Conservation (phyloP, 2,797 vertebrate genomes). For the Parauchenoglanis ngamensis region DNA sequence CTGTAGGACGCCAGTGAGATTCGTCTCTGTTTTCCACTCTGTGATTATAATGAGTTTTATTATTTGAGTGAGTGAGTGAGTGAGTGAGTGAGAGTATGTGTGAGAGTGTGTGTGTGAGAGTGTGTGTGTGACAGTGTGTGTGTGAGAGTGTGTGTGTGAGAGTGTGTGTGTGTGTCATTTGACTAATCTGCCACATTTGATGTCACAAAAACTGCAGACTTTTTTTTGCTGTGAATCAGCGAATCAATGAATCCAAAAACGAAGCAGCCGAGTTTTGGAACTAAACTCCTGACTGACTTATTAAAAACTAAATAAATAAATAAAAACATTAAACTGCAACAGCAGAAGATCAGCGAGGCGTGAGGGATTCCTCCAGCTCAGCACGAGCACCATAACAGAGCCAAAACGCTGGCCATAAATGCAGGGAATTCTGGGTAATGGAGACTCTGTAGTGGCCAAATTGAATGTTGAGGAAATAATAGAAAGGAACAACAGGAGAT, state of each 20-base stretch:
- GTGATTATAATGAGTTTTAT: background rate
- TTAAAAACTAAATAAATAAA: background rate
- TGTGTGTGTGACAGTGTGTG: background rate
- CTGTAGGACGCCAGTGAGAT: background rate
- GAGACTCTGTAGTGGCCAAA: slow-evolving; percentile 20
- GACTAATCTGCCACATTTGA: background rate
- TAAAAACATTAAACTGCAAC: background rate
- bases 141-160: background rate
- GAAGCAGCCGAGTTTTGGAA: background rate
- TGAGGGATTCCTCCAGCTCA: background rate
- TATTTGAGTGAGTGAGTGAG: background rate
- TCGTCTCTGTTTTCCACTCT: background rate
- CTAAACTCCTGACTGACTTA: background rate
- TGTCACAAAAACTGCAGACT: background rate
- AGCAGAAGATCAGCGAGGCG: background rate
- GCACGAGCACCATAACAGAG: background rate
- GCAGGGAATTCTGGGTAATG: slow-evolving; percentile 24
- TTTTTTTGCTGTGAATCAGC: background rate
- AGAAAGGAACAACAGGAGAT: no score
- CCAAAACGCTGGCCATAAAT: slow-evolving; percentile 16
- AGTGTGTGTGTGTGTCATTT: background rate
- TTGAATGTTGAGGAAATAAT: slow-evolving; percentile 1
- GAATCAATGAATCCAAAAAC: background rate
- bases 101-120: background rate
- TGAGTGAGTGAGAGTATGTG: background rate